phyloP scores from a whole-genome alignment of 2,797 vertebrate genomes.

The Macroramphosus scolopax region DNA sequence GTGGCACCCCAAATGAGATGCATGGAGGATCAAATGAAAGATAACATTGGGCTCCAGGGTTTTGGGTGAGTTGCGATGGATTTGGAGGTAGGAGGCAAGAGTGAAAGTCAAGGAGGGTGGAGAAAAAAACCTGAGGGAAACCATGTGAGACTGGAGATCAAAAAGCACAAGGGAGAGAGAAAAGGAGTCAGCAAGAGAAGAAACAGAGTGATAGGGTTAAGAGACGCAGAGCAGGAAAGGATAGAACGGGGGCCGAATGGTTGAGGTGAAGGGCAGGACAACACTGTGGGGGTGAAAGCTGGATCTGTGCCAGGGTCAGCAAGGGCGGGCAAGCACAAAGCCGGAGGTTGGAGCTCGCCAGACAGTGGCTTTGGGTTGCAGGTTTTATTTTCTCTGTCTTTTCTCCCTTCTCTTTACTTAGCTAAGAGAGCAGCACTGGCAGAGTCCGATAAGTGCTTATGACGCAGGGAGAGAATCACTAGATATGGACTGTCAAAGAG shows the following conservation, averaged over 20 bases:
- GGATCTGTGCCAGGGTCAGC: constrained; percentile 57
- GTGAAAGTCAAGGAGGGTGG: constrained; percentile 22
- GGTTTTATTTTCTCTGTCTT: too few species aligned
- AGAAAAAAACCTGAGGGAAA: constrained; percentile 23
- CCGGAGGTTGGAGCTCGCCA: constrained; percentile 21
- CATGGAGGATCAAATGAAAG: constrained; percentile 56
- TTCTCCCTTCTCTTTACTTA: constrained; percentile 7
- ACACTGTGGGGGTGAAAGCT: constrained; percentile 57
- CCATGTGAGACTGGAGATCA: constrained; percentile 17
- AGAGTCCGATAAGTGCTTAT: not conserved
- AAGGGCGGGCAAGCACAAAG: constrained; percentile 41
- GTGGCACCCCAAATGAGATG: constrained; percentile 52
- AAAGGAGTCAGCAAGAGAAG: constrained; percentile 24
- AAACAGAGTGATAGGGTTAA: constrained; percentile 32
- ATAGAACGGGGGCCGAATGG: constrained; percentile 32
- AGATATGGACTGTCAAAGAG: too few species aligned
- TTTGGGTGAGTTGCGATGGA: constrained; percentile 36
- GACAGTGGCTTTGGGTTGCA: constrained; percentile 25
- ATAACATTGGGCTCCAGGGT: constrained; percentile 32
- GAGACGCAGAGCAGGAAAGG: constrained; percentile 30
- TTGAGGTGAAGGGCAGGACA: constrained; percentile 64
- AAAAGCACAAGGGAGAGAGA: constrained; percentile 18
- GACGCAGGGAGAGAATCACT: too few species aligned
- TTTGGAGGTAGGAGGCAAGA: constrained; percentile 12
- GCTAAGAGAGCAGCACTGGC: constrained; percentile 2